These are phyloP conservation scores for Nematopogon swammerdamellus DNA, from an alignment of 2,888 invertebrate species.

Conservation along the genomic window DNA sequence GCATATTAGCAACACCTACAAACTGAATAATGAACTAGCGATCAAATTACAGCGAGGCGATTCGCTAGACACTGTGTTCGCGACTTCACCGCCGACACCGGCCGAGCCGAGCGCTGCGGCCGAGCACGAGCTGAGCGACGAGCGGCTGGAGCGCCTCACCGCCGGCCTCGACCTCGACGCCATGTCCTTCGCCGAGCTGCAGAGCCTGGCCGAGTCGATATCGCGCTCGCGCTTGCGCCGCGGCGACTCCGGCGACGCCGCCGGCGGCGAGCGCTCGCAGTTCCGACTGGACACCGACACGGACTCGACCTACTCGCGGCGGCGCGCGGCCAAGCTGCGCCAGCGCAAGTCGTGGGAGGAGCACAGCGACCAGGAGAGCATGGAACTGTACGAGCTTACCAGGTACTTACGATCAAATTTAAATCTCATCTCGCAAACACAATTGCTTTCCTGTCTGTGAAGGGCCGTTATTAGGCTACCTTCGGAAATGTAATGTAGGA, in stretches of 20 bases:
- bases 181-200: constrained; percentile 39
- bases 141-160: constrained; percentile 37
- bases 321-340: constrained; percentile 41
- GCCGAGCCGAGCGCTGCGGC: constrained; percentile 10
- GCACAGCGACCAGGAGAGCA: constrained; percentile 65
- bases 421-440: too few species aligned
- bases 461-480: too few species aligned
- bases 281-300: constrained; percentile 37
- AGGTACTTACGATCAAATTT: too few species aligned
- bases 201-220: constrained; percentile 41
- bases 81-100: constrained; percentile 55
- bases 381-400: constrained; percentile 65
- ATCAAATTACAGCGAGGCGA: constrained; percentile 63
- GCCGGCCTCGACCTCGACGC: constrained; percentile 41
- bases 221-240: constrained; percentile 21
- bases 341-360: constrained; percentile 69
- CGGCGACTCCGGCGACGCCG: constrained; percentile 19
- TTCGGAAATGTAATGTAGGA: too few species aligned
- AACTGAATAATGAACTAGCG: too few species aligned
- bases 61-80: constrained; percentile 64
- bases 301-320: constrained; percentile 44
- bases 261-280: constrained; percentile 17
- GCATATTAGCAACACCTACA: too few species aligned
- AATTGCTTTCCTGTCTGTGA: too few species aligned
- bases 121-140: constrained; percentile 20